Evolutionary conservation across 1,140 invertebrate species (phyloP).

Genomic region (Daktulosphaira vitifoliae): DNA sequence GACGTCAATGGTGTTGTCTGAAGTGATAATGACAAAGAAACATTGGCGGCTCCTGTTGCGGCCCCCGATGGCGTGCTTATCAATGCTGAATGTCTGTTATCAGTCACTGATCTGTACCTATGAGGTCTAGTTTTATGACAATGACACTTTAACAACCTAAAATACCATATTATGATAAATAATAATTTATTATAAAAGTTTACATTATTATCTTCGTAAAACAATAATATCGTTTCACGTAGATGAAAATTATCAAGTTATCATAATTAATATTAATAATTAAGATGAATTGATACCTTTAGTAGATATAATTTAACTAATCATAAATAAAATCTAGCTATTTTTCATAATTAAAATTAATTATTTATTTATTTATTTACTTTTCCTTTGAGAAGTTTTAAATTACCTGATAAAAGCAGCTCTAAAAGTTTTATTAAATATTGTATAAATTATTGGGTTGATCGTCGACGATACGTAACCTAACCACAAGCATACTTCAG

Average conservation of each 20-base stretch:
- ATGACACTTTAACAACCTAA: constrained; percentile 52
- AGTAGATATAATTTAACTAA: no score
- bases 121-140: constrained; percentile 50
- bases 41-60: constrained; percentile 40
- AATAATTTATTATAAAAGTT: background rate
- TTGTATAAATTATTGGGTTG: constrained; percentile 78
- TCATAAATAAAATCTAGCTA: no score
- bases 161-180: no score
- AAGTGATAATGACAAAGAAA: constrained; percentile 54
- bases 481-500: constrained; percentile 72
- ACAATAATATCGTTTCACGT: no score
- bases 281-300: no score
- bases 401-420: constrained; percentile 70
- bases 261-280: no score
- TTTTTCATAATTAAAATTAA: no score
- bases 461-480: constrained; percentile 82
- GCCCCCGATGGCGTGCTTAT: constrained; percentile 48
- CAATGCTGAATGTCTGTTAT: constrained; percentile 49
- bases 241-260: no score
- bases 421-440: constrained; percentile 79
- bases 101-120: constrained; percentile 54
- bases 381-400: no score
- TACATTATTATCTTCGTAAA: constrained; percentile 15
- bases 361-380: no score
- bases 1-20: constrained; percentile 51